phyloP scores from a whole-genome alignment of 2,797 vertebrate genomes.

The Spheniscus humboldti region DNA sequence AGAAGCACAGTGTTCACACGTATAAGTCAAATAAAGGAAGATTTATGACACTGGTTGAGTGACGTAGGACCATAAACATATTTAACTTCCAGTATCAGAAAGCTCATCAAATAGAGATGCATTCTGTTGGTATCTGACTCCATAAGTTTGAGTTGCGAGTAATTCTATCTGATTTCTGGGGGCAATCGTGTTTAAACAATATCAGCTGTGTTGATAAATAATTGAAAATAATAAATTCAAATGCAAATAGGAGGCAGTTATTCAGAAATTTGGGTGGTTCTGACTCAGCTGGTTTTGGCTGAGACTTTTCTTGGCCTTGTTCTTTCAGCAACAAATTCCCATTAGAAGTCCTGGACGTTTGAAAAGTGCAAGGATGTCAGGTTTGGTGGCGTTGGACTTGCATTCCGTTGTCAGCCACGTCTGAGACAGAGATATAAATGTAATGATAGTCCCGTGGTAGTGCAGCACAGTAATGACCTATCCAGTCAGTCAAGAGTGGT shows the following conservation, averaged over 20 bases:
- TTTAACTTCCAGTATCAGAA: not conserved
- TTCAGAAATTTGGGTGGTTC: not conserved
- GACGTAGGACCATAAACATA: not conserved
- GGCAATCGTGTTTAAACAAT: not conserved
- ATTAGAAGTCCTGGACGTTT: not conserved
- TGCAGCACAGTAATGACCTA: not conserved
- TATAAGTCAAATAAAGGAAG: not conserved
- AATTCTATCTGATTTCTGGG: not conserved
- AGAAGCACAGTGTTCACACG: not conserved
- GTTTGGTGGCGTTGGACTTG: not conserved
- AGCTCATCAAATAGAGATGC: not conserved
- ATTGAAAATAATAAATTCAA: not conserved
- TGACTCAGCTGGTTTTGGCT: not conserved
- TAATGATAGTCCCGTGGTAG: not conserved
- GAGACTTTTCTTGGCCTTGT: not conserved
- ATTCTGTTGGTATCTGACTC: not conserved
- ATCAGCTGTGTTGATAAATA: not conserved
- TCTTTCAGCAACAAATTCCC: not conserved
- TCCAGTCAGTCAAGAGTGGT: not conserved
- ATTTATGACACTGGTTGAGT: not conserved
- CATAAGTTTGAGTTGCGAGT: fast-evolving
- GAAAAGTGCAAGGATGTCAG: not conserved
- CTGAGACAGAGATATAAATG: not conserved
- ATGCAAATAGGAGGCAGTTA: not conserved
- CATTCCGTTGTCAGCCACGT: not conserved